Evolutionary conservation across 1,140 invertebrate species (phyloP).

Genomic region (Trichonephila clavipes): DNA sequence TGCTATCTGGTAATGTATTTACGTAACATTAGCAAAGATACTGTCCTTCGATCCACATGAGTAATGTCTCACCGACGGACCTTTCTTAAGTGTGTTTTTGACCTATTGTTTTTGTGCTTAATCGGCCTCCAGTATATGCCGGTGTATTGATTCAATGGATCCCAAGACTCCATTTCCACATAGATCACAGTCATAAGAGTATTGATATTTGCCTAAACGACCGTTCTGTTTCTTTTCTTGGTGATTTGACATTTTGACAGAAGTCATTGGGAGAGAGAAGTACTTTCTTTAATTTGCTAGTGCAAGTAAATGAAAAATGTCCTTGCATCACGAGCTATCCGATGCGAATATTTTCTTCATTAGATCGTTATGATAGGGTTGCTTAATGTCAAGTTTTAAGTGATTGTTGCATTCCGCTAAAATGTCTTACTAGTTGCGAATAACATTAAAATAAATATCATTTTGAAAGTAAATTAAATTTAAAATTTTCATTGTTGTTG

Average conservation of each 20-base stretch:
- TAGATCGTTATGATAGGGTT: too few species aligned
- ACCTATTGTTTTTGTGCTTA: neutral
- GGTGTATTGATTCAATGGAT: neutral
- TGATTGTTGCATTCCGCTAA: too few species aligned
- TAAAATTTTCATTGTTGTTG: too few species aligned
- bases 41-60: neutral
- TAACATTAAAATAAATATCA: too few species aligned
- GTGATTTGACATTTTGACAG: slow-evolving; percentile 8
- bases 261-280: neutral
- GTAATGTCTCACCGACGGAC: neutral
- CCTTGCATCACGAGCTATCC: neutral
- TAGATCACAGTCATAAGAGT: neutral
- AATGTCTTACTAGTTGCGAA: too few species aligned
- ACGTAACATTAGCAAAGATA: neutral
- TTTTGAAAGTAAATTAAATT: too few species aligned
- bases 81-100: neutral
- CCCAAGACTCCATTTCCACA: neutral
- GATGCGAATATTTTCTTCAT: neutral
- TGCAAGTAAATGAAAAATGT: neutral
- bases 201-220: neutral
- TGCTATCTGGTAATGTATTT: neutral
- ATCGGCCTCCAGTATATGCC: neutral
- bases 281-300: neutral
- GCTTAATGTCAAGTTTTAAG: too few species aligned
- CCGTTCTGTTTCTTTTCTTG: neutral